Evolutionary conservation across 2,113 vertebrate species (phyloP), one percentile per base, ranked within the genome.

Genomic region (Dicaeum eximium): DNA sequence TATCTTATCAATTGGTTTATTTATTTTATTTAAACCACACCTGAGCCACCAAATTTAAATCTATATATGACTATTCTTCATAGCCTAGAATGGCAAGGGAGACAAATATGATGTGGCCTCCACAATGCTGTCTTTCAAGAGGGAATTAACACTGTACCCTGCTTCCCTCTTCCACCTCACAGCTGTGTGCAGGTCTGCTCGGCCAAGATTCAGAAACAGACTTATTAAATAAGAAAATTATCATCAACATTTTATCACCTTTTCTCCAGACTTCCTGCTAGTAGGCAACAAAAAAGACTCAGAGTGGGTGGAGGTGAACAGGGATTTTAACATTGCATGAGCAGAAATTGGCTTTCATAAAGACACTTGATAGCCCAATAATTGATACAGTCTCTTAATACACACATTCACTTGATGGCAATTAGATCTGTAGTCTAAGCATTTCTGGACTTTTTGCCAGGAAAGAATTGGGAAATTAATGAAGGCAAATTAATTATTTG

Each of bases 401-500:
- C 21, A 73, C 30, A 22, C 4, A 9, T 38, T 83, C 66, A 64
- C 60, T 57, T 74, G 69, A 71, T 58, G 35, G 53, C 60, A 94
- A 66, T 88, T 91, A 93, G 56, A 83, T 78, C 57, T 80, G 82
- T 42, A 93, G 67, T 35, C 54, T 77, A 92, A 88, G 72, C n/a
- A 56, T 81, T 94, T 91, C 77, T 95, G 45, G 40, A 93, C 40
- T 74, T 95, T 88, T 80, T 92, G 69, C 80, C 80, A 94, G 69
- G 56, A 75, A 95, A 81, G 64, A 86, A 88, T 31, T 67, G 91
- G 56, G 47, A 95, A 96, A 93, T 88, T 78, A 94, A 88, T 51
- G 77, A 92, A 90, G 20, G 80, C 72, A 93, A 95, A 88, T 95
- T 92, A 93, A 95, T 92, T 93, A 93, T 96, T 97, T 97, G 92